Base-by-base conservation (phyloP, 2,888 invertebrate genomes). In the Vannuccia rotundouncinata region DNA sequence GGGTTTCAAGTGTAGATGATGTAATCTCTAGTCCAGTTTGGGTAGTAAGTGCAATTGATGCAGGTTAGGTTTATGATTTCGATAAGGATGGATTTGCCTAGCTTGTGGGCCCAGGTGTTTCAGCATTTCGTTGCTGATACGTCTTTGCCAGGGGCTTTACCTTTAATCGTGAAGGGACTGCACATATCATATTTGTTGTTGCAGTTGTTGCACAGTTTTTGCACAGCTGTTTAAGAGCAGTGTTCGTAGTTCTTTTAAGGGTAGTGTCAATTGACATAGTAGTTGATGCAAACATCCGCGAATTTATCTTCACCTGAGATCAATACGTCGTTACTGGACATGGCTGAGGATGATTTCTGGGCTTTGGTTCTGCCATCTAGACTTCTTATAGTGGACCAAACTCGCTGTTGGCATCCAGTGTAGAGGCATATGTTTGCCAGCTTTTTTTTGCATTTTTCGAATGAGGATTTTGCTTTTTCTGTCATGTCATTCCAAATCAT, bases 71-170 rank as follows among this genome's bases (percentile, higher is more conserved):
- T 66, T 66, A 2, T n/a, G 25, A 66, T 66, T 22, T 66, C 2
- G 10, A 66, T 17, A 5, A 66, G 66, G 22, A 22, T 27, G 10
- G 25, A 66, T 5, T n/a, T 66, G 10, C 66, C 66, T n/a, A n/a
- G n/a, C n/a, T 66, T 66, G 13, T 66, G 13, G 10, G 2, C 5
- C 66, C 10, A 66, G 25, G 5, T 66, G 66, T 66, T 66, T 66
- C 66, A 66, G 22, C 66, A 66, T 66, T 13, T 66, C 66, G 66
- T 66, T 66, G 66, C 10, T 13, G 66, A 66, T 66, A 22, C 66
- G 66, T 66, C 25, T 22, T 22, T 66, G 13, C 5, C 66, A 2
- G 66, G 66, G 66, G 66, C 66, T 66, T 66, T 66, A 2, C 66
- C 66, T n/a, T 66, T 22, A 22, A 66, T 5, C 5, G 66, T 22